Percentiles rank a stretch among this genome's conserved stretches.
phyloP scores from a whole-genome alignment of 2,113 vertebrate genomes.

The Zosterops lateralis region DNA sequence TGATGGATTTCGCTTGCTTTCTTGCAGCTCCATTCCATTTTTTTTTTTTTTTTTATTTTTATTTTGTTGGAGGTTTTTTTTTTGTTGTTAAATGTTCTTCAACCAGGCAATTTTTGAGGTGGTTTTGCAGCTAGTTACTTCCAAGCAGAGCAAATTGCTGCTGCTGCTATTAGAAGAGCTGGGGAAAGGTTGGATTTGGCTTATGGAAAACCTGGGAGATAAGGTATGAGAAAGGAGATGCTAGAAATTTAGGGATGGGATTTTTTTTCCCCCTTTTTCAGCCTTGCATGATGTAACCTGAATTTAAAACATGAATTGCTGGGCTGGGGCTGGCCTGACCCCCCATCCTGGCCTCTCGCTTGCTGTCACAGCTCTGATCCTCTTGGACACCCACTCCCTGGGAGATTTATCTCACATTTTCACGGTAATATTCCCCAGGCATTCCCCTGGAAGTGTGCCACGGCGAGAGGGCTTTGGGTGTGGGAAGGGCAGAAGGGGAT shows the following conservation, averaged over 20 bases:
- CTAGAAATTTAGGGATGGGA: background rate
- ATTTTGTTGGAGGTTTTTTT: no score
- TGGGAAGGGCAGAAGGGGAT: background rate
- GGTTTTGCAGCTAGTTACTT: constrained; percentile 21
- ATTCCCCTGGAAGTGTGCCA: background rate
- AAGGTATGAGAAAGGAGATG: background rate
- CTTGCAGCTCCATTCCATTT: background rate
- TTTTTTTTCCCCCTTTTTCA: rapidly evolving
- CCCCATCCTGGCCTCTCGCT: background rate
- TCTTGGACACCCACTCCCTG: background rate
- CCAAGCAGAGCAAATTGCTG: background rate
- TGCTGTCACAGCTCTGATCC: background rate
- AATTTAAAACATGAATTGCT: rapidly evolving
- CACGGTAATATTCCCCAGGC: background rate
- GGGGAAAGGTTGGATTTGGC: background rate
- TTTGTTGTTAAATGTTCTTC: background rate
- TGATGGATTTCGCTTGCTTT: constrained; percentile 68
- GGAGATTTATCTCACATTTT: background rate
- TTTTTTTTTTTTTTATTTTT: background rate
- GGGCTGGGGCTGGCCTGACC: background rate
- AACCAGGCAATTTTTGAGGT: background rate
- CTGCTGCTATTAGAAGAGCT: background rate
- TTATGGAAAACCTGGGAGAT: background rate
- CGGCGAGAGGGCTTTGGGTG: background rate
- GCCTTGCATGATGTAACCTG: background rate